Evolutionary conservation across 2,113 vertebrate genomes (phyloP).

Genomic region (Riparia riparia): DNA sequence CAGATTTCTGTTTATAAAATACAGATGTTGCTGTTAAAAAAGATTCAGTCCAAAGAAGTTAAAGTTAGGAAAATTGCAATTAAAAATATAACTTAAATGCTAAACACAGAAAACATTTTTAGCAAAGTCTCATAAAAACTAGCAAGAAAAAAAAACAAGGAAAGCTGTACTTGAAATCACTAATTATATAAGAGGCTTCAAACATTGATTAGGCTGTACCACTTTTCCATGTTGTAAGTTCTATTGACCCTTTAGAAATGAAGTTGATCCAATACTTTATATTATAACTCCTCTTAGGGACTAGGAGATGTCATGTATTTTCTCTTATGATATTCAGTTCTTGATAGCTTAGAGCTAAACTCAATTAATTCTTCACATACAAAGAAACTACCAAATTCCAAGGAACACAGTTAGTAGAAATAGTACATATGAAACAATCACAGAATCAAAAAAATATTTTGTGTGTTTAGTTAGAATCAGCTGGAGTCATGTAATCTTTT

Average conservation of each 20-base stretch:
- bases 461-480: slow-evolving; percentile 26
- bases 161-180: slow-evolving; percentile 38
- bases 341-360: slow-evolving; percentile 63
- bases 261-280: slow-evolving; percentile 57
- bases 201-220: slow-evolving; percentile 50
- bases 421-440: not conserved
- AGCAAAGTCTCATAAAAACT: slow-evolving; percentile 23
- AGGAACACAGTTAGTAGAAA: slow-evolving; percentile 30
- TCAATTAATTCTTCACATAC: slow-evolving; percentile 69
- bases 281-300: slow-evolving; percentile 42
- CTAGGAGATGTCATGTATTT: slow-evolving; percentile 63
- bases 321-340: slow-evolving; percentile 52
- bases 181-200: slow-evolving; percentile 62
- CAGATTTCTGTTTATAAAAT: slow-evolving; percentile 35
- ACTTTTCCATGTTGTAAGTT: slow-evolving; percentile 46
- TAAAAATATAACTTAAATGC: slow-evolving; percentile 41
- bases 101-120: slow-evolving; percentile 32
- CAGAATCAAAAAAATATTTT: not conserved
- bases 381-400: slow-evolving; percentile 66
- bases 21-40: not conserved
- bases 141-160: slow-evolving; percentile 32
- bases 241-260: slow-evolving; percentile 62
- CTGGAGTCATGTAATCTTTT: slow-evolving; percentile 21
- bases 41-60: slow-evolving; percentile 8
- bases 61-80: not conserved